Evolutionary conservation across 2,888 invertebrate genomes (phyloP).

Genomic region (Macrosiphum euphorbiae): DNA sequence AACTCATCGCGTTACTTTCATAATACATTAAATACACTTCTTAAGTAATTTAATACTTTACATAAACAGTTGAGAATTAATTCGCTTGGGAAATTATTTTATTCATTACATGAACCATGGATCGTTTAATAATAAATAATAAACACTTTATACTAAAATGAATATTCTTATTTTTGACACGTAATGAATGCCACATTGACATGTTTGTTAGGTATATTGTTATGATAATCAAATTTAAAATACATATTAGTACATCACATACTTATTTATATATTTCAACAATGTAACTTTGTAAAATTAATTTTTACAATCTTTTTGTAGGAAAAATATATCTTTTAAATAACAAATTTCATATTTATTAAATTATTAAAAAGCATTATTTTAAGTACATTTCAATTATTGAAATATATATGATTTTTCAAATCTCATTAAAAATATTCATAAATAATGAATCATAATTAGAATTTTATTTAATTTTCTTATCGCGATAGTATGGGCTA

Average conservation of each 20-base stretch:
- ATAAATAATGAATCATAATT: not conserved
- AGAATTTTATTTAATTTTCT: not conserved
- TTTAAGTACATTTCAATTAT: not conserved
- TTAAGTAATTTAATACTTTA: conserved; percentile 1
- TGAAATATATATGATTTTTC: not conserved
- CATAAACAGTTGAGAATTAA: conserved; percentile 6
- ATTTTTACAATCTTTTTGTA: not conserved
- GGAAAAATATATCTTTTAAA: not conserved
- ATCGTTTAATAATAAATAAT: not conserved
- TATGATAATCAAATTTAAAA: not conserved
- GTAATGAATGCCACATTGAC: not conserved
- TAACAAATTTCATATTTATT: not conserved
- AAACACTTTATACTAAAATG: not conserved
- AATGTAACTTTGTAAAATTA: not conserved
- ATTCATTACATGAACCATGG: not conserved
- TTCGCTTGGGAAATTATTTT: conserved; percentile 10
- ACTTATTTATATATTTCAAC: not conserved
- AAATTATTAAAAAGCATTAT: not conserved
- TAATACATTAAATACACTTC: not conserved
- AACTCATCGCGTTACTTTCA: not conserved
- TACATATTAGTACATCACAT: not conserved
- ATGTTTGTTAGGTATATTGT: not conserved
- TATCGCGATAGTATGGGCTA: not conserved
- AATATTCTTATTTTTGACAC: not conserved
- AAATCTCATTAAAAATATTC: not conserved